phyloP scores from a whole-genome alignment of 2,888 invertebrate species.

The Ptychoptera albimana region DNA sequence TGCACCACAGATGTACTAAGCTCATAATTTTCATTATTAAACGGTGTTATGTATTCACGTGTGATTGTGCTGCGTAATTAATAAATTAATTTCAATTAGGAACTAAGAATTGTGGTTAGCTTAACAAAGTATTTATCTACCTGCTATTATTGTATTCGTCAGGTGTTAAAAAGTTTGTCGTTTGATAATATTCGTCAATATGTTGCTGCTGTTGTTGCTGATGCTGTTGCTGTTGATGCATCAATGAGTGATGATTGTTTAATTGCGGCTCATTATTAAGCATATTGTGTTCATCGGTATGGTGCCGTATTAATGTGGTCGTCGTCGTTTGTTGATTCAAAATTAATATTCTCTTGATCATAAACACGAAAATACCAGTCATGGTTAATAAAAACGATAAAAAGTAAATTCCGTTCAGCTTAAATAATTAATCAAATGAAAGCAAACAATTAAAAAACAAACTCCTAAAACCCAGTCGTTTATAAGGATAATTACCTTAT shows the following conservation, averaged over 20 bases:
- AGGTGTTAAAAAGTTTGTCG: background rate
- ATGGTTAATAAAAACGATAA: conserved; percentile 61
- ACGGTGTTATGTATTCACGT: background rate
- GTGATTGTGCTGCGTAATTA: background rate
- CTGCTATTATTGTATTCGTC: conserved; percentile 2
- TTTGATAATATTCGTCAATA: no score
- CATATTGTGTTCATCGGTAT: background rate
- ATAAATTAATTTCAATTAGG: background rate
- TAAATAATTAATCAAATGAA: no score
- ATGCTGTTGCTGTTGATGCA: no score
- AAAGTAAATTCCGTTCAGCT: conserved; percentile 75
- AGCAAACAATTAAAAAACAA: conserved; percentile 7
- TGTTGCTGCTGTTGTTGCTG: no score
- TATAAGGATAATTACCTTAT: conserved; percentile 40
- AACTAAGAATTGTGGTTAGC: background rate
- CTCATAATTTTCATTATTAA: conserved; percentile 1
- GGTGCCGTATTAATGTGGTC: background rate
- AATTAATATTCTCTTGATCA: conserved; percentile 33
- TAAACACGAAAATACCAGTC: conserved; percentile 46
- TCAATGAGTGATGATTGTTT: background rate
- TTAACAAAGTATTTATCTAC: background rate
- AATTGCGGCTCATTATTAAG: background rate
- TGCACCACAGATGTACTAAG: background rate
- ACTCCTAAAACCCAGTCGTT: background rate
- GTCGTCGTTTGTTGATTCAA: background rate